These are phyloP conservation scores for Xylocampa areola DNA, from an alignment of 2,888 invertebrate species.

Conservation along the genomic window DNA sequence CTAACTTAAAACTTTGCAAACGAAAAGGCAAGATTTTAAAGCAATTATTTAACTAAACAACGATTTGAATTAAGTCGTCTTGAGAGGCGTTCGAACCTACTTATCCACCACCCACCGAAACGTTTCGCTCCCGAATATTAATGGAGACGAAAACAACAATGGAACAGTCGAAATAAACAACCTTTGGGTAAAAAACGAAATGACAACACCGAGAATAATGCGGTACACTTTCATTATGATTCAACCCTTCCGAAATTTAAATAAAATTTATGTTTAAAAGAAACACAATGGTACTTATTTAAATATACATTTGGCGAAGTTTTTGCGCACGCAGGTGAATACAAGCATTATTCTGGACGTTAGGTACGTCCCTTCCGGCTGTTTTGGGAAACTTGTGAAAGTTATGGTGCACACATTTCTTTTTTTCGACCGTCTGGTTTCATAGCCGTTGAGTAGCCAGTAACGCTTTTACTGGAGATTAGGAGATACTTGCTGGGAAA, in stretches of 20 bases:
- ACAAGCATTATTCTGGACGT: conserved; percentile 50
- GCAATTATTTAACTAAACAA: conserved; percentile 44
- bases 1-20: conserved; percentile 33
- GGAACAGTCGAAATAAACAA: conserved; percentile 9
- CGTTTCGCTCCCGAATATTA: conserved; percentile 36
- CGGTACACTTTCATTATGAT: conserved; percentile 48
- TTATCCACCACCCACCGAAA: conserved; percentile 11
- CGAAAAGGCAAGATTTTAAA: conserved; percentile 47
- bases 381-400: conserved; percentile 37
- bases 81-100: conserved; percentile 6
- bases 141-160: conserved; percentile 30
- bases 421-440: conserved; percentile 33
- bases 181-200: conserved; percentile 36
- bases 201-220: conserved; percentile 43
- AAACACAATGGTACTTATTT: conserved; percentile 63
- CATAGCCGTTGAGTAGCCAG: conserved; percentile 23
- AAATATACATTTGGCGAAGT: conserved; percentile 56
- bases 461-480: conserved; percentile 5
- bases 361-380: conserved; percentile 68
- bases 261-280: conserved; percentile 52
- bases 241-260: conserved; percentile 51
- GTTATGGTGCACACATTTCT: conserved; percentile 41
- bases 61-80: conserved; percentile 20
- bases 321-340: conserved; percentile 56
- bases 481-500: conserved; percentile 10